phyloP scores from a whole-genome alignment of 2,888 invertebrate species.

The Sipunculus nudus region DNA sequence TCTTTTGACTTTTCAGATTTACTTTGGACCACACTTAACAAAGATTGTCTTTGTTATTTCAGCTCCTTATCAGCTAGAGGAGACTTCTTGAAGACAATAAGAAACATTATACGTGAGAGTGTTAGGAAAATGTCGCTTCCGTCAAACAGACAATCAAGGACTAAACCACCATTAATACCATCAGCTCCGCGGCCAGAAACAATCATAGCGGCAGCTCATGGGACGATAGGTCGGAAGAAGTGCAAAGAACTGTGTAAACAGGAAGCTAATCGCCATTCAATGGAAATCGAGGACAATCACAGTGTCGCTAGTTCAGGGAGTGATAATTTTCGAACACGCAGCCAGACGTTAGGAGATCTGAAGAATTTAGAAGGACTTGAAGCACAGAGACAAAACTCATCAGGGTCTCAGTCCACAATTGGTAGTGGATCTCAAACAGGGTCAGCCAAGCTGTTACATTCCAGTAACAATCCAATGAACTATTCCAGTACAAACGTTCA shows the following conservation, averaged over 20 bases:
- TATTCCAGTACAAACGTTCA: conserved; percentile 72
- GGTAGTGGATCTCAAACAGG: conserved; percentile 52
- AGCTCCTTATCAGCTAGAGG: conserved; percentile 96
- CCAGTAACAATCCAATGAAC: conserved; percentile 90
- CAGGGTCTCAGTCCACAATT: conserved; percentile 34
- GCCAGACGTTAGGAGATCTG: conserved; percentile 88
- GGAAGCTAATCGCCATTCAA: conserved; percentile 56
- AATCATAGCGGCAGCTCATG: conserved; percentile 4
- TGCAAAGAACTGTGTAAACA: conserved; percentile 16
- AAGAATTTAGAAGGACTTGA: conserved; percentile 62
- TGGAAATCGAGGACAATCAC: conserved; percentile 81
- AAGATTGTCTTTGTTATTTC: too few species aligned
- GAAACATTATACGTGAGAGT: conserved; percentile 96
- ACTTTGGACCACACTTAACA: too few species aligned
- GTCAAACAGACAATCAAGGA: conserved; percentile 9
- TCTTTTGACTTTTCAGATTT: too few species aligned
- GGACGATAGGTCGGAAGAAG: conserved; percentile 10
- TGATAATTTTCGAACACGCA: conserved; percentile 80
- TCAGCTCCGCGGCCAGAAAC: conserved; percentile 7
- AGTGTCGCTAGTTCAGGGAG: conserved; percentile 68
- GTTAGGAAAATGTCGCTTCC: conserved; percentile 97
- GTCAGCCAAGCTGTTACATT: conserved; percentile 84
- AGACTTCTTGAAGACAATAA: conserved; percentile 95
- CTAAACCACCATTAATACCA: conserved; percentile 5
- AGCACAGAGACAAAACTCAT: conserved; percentile 23